Conservation (phyloP, 2,113 vertebrate genomes). For the Crotophaga sulcirostris region DNA sequence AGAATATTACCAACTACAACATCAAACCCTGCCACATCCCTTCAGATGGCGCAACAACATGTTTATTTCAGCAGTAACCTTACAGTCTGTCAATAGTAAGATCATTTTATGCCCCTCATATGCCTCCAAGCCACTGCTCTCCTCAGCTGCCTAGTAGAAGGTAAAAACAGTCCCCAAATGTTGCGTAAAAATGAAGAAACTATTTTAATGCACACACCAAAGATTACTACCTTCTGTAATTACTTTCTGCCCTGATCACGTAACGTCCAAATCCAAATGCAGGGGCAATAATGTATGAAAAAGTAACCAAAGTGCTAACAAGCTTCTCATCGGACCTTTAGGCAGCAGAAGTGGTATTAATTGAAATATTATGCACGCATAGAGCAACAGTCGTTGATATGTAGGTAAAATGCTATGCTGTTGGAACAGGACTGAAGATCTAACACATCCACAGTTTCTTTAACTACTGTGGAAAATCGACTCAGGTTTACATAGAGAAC, state of each 20-base stretch:
- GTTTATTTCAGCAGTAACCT: neutral
- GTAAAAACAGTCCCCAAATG: neutral
- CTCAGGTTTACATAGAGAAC: neutral
- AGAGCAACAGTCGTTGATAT: neutral
- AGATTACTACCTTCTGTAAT: neutral
- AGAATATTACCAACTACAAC: neutral
- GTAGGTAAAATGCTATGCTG: neutral
- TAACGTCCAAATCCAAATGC: neutral
- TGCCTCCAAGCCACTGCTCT: neutral
- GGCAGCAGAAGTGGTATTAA: neutral
- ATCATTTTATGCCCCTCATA: neutral
- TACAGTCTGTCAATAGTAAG: neutral
- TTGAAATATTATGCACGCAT: neutral
- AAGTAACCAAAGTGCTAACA: neutral
- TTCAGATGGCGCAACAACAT: neutral
- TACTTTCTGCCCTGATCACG: neutral
- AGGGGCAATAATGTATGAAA: neutral
- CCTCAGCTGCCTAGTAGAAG: neutral
- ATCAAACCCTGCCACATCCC: neutral
- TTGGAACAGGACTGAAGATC: neutral
- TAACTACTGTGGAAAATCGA: neutral
- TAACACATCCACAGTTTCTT: neutral
- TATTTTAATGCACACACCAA: neutral
- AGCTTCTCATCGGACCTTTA: neutral
- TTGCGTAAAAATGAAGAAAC: neutral